phyloP scores from a whole-genome alignment of 37 sponge, comb jelly and placozoan genomes.

The Aphrocallistes beatrix region DNA sequence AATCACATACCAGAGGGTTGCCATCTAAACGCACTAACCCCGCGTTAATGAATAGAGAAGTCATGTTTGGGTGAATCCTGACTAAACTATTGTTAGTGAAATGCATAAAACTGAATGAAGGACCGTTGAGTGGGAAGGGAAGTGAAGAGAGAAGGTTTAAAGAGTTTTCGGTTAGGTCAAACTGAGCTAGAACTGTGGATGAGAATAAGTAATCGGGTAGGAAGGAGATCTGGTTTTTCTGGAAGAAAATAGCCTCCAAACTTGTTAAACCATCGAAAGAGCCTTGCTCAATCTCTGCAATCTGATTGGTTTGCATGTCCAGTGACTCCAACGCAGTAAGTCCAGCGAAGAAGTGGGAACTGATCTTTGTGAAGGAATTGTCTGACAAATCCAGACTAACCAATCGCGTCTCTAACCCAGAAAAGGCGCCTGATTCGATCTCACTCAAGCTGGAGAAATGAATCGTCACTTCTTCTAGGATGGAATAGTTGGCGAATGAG shows the following conservation, averaged over 20 bases:
- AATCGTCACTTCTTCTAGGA: neutral
- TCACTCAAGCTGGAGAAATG: neutral
- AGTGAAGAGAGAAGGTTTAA: neutral
- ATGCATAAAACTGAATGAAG: neutral
- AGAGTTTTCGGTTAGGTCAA: neutral
- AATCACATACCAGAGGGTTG: slow-evolving; percentile 1
- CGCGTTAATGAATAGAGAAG: neutral
- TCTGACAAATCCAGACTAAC: neutral
- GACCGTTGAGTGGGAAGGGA: neutral
- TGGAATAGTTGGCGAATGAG: neutral
- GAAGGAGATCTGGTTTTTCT: neutral
- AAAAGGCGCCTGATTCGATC: neutral
- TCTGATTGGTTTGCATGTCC: neutral
- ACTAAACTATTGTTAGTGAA: neutral
- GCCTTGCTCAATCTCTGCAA: neutral
- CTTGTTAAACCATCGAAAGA: neutral
- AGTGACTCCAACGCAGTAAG: neutral
- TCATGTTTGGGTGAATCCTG: neutral
- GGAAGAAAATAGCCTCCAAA: neutral
- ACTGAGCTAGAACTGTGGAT: neutral
- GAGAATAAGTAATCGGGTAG: neutral
- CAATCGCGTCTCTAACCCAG: neutral
- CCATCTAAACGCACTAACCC: neutral
- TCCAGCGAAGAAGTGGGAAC: neutral
- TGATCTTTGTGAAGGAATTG: neutral